Conservation (phyloP, 37 sponge, comb jelly and placozoan genomes). For the Halichondria panicea region DNA sequence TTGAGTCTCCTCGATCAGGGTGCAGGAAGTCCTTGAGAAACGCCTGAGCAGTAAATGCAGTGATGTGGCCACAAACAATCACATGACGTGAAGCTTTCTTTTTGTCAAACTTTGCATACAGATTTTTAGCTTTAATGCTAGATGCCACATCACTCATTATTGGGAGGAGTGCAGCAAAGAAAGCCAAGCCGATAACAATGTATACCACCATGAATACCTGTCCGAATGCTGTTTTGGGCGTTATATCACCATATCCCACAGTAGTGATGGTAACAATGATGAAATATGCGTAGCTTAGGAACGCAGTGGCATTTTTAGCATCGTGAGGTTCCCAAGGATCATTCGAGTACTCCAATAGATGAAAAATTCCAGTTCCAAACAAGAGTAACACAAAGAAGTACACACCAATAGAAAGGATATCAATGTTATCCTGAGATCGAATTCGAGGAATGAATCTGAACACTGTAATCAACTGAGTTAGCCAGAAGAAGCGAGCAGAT, state of each 20-base stretch:
- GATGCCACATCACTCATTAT: constrained; percentile 22
- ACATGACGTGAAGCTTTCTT: constrained; percentile 38
- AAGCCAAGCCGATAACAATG: constrained; percentile 68
- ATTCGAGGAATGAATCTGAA: constrained; percentile 26
- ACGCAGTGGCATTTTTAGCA: constrained; percentile 4
- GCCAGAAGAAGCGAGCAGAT: constrained; percentile 55
- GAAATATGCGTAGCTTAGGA: constrained; percentile 55
- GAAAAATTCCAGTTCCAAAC: constrained; percentile 59
- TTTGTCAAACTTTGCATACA: constrained; percentile 33
- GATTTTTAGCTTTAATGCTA: constrained; percentile 6
- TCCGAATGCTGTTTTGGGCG: constrained; percentile 60
- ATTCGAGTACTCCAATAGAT: constrained; percentile 73
- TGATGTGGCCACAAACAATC: constrained; percentile 76
- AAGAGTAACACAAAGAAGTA: constrained; percentile 58
- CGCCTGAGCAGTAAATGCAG: constrained; percentile 18
- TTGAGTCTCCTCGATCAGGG: constrained; percentile 43
- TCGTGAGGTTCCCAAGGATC: constrained; percentile 70
- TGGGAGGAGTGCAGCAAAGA: constrained; percentile 54
- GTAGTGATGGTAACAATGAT: constrained; percentile 84
- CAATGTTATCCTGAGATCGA: constrained; percentile 14
- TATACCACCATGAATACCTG: constrained; percentile 69
- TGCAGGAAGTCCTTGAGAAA: constrained; percentile 81
- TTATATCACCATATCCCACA: constrained; percentile 87
- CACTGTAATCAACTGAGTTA: constrained; percentile 39
- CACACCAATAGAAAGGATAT: constrained; percentile 23